A percentile compares a stretch with the other conserved stretches of the same genome.
These are phyloP conservation scores for Dinocampus coccinellae DNA, from an alignment of 2,888 invertebrate genomes.

Conservation along the genomic window DNA sequence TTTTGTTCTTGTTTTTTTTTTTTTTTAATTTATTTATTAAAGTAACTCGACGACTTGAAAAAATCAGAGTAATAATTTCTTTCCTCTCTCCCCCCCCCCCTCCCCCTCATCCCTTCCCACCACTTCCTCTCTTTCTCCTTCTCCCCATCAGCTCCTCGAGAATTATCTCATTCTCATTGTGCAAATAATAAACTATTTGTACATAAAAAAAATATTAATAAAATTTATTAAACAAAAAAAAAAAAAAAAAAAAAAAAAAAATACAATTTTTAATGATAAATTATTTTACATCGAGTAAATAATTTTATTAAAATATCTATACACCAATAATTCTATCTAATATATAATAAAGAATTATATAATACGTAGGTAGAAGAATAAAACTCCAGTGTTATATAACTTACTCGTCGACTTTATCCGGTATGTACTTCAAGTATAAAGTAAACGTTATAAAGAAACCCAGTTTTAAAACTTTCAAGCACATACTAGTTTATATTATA, in stretches of 20 bases:
- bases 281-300: neutral
- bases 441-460: neutral
- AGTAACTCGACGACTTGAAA: neutral
- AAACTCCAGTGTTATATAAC: neutral
- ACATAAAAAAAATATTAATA: neutral
- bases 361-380: neutral
- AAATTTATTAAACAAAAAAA: no score
- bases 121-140: no score
- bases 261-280: neutral
- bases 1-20: no score
- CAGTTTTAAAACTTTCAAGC: neutral
- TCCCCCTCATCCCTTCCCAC: no score
- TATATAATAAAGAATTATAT: neutral
- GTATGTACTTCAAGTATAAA: neutral
- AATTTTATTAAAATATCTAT: neutral
- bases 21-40: no score
- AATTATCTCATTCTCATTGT: neutral
- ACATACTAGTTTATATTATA: neutral
- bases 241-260: neutral
- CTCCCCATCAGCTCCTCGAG: no score
- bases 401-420: conserved; percentile 4
- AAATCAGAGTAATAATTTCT: neutral
- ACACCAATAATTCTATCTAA: neutral
- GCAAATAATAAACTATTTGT: neutral
- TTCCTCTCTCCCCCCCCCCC: no score